A percentile compares a stretch with the other conserved stretches of the same genome.
Conservation (phyloP, 2,113 vertebrate genomes). For the Rhinichthys klamathensis region DNA sequence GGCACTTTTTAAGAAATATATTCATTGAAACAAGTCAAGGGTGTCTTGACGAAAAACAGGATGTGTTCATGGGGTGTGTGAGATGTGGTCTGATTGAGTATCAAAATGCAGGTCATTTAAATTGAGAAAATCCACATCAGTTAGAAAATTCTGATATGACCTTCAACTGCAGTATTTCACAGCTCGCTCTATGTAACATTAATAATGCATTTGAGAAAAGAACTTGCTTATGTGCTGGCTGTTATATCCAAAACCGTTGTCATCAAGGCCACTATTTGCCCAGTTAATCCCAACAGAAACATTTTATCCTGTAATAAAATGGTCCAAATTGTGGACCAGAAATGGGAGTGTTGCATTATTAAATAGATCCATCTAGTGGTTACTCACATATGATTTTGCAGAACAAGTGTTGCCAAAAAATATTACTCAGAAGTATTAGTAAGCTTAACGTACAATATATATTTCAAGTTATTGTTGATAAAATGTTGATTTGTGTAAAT, state of each 20-base stretch:
- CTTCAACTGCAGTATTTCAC: background rate
- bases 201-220: background rate
- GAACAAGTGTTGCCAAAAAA: background rate
- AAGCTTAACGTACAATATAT: background rate
- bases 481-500: background rate
- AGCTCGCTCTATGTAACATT: background rate
- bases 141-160: background rate
- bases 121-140: background rate
- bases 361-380: background rate
- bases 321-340: background rate
- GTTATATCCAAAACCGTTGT: background rate
- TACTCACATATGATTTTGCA: background rate
- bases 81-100: background rate
- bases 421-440: background rate
- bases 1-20: slow-evolving; percentile 17
- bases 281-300: background rate
- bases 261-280: background rate
- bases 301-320: background rate
- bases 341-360: too few species aligned
- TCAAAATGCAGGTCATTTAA: background rate
- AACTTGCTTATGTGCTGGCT: background rate
- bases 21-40: background rate
- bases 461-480: background rate
- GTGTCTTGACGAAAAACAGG: background rate
- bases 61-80: background rate